Base-by-base conservation (phyloP, 1,140 invertebrate species). In the Saccostrea cuccullata region DNA sequence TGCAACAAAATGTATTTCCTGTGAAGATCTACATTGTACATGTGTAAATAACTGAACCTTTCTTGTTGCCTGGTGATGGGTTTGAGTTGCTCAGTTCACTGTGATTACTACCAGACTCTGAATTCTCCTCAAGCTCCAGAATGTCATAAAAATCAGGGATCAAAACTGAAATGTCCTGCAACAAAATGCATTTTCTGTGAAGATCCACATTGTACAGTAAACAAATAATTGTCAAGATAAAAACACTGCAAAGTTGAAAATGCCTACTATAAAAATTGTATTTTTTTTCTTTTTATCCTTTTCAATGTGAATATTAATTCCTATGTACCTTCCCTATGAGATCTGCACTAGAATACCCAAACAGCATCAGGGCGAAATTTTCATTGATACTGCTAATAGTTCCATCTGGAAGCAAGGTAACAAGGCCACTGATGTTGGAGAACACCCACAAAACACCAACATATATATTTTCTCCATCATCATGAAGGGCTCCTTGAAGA, bases 351-450 rank as follows among this genome's bases (percentile, higher is more conserved):
- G 95, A 92, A 92, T 96, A 97, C 20, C 97, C 96, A 93, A 97
- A 96, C 20, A 96, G 96, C 36, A 97, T 93, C 92, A 96, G 95
- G 0, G 96, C 96, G 92, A 97, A 97, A 91, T 96, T 96, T 90
- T 96, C 96, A 92, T 97, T 97, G 89, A 96, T 96, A 11, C 96
- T 96, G 20, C 96, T 96, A 82, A 97, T 96, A n/a, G 95, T 95
- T n/a, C 93, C 96, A 88, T 95, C 94, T 15, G 96, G 96, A 89
- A 96, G 95, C 2, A 97, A 94, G 11, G 97, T 96, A 20, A 97
- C 95, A 20, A 97, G 94, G 17, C 97, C 97, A 92, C 96, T 97
- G 85, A 97, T 96, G 91, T 96, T 97, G 90, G 96, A 96, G 89
- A 96, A 97, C 5, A 97, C 94, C 94, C 95, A 95, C 9, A 94